A percentile compares a stretch with the other conserved stretches of the same genome.
These are phyloP conservation scores for Onchidella celtica DNA, from an alignment of 2,888 invertebrate species.

Conservation along the genomic window DNA sequence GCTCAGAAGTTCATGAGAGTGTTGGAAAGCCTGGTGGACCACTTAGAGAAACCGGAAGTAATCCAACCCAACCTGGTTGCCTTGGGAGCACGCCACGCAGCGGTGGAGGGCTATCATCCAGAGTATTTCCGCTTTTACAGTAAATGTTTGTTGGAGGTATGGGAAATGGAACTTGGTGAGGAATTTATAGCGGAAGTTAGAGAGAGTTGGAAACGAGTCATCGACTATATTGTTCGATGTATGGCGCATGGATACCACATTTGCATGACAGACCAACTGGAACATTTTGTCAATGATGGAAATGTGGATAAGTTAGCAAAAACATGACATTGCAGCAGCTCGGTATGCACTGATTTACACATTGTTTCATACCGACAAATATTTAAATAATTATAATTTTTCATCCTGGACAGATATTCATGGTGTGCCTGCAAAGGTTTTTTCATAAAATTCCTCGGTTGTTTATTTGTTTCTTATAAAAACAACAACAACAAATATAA, in stretches of 20 bases:
- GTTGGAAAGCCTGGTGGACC: slow-evolving; percentile 65
- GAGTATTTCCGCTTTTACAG: slow-evolving; percentile 69
- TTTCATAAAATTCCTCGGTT: too few relatives aligned
- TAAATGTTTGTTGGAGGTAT: slow-evolving; percentile 68
- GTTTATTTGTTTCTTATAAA: too few relatives aligned
- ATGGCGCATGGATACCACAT: slow-evolving; percentile 57
- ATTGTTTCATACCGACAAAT: too few relatives aligned
- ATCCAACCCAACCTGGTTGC: slow-evolving; percentile 64
- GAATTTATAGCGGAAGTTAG: slow-evolving; percentile 72
- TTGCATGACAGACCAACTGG: slow-evolving; percentile 50
- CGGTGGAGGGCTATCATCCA: slow-evolving; percentile 64
- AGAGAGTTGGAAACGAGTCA: slow-evolving; percentile 67
- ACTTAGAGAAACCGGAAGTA: slow-evolving; percentile 61
- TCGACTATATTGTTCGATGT: slow-evolving; percentile 62
- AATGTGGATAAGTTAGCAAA: not conserved
- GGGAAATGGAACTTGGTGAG: slow-evolving; percentile 72
- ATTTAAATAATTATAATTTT: too few relatives aligned
- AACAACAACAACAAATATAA: too few relatives aligned
- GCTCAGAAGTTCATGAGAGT: slow-evolving; percentile 68
- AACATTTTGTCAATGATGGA: slow-evolving; percentile 23
- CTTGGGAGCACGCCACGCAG: slow-evolving; percentile 74
- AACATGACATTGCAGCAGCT: too few relatives aligned
- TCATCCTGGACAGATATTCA: too few relatives aligned
- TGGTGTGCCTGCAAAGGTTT: too few relatives aligned
- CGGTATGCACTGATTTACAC: too few relatives aligned